phyloP scores from a whole-genome alignment of 2,797 vertebrate genomes.

The Hyperoplus immaculatus region DNA sequence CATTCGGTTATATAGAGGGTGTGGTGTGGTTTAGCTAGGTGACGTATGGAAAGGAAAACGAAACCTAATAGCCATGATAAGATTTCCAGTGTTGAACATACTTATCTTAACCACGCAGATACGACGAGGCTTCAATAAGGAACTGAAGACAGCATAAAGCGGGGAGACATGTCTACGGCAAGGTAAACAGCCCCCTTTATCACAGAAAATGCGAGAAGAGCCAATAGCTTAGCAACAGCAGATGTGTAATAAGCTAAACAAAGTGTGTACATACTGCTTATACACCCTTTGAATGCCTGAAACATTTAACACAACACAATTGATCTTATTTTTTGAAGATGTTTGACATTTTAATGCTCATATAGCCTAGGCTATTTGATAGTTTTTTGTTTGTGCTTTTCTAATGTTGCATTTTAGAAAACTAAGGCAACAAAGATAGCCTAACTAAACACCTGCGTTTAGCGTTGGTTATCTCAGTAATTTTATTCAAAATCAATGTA shows the following conservation, averaged over 20 bases:
- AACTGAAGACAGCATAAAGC: neutral
- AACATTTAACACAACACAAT: neutral
- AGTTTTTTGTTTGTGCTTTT: neutral
- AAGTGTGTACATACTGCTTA: too few species aligned
- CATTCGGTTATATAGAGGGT: too few species aligned
- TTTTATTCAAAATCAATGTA: too few species aligned
- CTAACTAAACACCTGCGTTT: neutral
- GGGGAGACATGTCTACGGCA: constrained; percentile 24
- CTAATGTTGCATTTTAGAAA: neutral
- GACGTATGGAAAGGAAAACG: too few species aligned
- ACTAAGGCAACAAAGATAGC: neutral
- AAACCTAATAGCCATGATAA: neutral
- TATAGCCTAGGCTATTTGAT: too few species aligned
- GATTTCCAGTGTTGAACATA: neutral
- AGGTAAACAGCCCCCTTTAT: too few species aligned
- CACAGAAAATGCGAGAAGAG: neutral
- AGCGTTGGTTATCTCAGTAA: too few species aligned
- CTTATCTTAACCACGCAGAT: neutral
- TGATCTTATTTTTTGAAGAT: too few species aligned
- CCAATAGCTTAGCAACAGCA: neutral
- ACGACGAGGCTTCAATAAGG: fast-evolving
- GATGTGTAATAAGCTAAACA: too few species aligned
- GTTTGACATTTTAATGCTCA: too few species aligned
- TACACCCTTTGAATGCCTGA: neutral
- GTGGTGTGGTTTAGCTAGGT: neutral